Evolutionary conservation across 2,888 invertebrate species (phyloP).

Genomic region (Odontomyia ornata): DNA sequence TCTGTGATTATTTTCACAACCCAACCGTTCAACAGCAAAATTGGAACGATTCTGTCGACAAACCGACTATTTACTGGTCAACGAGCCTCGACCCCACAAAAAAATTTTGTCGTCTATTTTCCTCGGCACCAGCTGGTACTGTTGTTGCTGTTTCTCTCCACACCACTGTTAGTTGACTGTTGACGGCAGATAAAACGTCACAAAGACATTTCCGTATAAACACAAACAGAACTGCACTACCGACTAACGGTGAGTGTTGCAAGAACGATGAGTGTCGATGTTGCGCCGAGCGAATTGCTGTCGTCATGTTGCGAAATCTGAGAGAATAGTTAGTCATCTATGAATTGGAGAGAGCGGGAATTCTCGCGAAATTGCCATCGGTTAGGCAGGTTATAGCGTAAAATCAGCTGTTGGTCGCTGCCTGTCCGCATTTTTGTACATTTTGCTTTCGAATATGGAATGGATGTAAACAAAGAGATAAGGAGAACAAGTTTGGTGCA

Average conservation of each 20-base stretch:
- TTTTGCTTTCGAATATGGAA: background rate
- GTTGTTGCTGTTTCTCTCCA: background rate
- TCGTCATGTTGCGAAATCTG: background rate
- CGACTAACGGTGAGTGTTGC: background rate
- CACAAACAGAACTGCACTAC: background rate
- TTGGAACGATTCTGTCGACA: constrained; percentile 9
- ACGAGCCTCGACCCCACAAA: background rate
- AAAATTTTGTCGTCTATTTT: too few species aligned
- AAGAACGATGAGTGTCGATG: background rate
- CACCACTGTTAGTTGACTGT: background rate
- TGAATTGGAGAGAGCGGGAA: background rate
- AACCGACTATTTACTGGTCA: background rate
- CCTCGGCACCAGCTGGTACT: background rate
- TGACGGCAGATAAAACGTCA: constrained; percentile 17
- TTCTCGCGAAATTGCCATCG: background rate
- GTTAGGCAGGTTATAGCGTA: constrained; percentile 8
- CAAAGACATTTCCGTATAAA: background rate
- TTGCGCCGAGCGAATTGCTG: background rate
- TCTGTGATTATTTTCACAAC: background rate
- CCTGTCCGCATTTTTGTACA: constrained; percentile 8
- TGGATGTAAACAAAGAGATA: background rate
- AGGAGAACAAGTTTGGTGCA: background rate
- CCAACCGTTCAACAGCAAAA: background rate
- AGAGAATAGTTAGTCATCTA: too few species aligned
- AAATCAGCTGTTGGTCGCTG: constrained; percentile 30